A percentile compares a stretch with the other conserved stretches of the same genome.
phyloP scores from a whole-genome alignment of 1,140 invertebrate genomes.

The Nomia melanderi region DNA sequence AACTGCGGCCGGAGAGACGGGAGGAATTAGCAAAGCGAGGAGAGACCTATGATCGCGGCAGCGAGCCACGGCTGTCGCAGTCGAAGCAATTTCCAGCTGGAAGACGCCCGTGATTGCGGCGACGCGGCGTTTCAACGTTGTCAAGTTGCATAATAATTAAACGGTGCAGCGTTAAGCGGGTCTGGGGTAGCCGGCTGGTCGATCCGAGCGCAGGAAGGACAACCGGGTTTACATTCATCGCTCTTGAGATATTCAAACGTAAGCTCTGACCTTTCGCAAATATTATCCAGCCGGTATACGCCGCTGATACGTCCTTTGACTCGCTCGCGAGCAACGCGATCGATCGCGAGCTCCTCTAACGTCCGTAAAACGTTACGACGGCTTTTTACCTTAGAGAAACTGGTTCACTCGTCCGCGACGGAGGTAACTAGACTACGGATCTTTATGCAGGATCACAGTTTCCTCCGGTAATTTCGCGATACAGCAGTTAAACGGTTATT shows the following conservation, averaged over 20 bases:
- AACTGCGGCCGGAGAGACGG: not conserved
- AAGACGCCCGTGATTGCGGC: constrained; percentile 6
- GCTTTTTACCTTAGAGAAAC: no score
- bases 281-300: no score
- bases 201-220: constrained; percentile 3
- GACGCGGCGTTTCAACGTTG: not conserved
- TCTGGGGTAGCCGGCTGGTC: not conserved
- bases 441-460: no score
- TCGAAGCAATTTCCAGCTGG: not conserved
- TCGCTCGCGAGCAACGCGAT: no score
- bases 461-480: no score
- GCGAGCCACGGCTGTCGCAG: not conserved
- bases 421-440: no score
- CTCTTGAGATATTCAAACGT: not conserved
- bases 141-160: constrained; percentile 41
- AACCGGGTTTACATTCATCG: constrained; percentile 3
- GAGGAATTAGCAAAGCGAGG: not conserved
- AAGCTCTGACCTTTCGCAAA: no score
- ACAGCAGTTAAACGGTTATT: no score
- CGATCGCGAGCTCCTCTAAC: no score
- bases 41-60: constrained; percentile 3
- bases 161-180: not conserved
- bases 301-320: no score
- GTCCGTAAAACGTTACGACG: no score
- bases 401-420: no score